These are phyloP conservation scores for Lepetodrilus schrolli DNA, from an alignment of 2,888 invertebrate genomes.

Conservation along the genomic window DNA sequence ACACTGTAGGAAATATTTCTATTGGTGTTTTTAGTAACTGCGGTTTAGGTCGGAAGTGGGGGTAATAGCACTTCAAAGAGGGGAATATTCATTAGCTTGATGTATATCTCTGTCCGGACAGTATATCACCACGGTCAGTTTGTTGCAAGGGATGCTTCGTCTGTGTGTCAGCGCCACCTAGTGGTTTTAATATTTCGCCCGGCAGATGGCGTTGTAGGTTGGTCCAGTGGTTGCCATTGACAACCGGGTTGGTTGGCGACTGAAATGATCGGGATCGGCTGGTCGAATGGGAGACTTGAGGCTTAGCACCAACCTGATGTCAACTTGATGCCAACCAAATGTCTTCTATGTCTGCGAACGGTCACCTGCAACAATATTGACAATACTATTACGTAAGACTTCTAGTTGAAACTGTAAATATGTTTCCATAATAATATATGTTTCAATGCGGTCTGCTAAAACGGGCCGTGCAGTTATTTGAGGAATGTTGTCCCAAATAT, in stretches of 20 bases:
- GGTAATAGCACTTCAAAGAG: neutral
- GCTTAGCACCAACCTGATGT: too few relatives aligned
- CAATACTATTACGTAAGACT: too few relatives aligned
- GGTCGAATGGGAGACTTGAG: neutral
- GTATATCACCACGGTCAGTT: too few relatives aligned
- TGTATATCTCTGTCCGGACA: too few relatives aligned
- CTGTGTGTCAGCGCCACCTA: neutral
- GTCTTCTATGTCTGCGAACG: neutral
- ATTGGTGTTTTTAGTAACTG: too few relatives aligned
- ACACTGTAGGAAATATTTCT: too few relatives aligned
- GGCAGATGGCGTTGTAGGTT: neutral
- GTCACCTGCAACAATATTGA: neutral
- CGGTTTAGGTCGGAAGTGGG: neutral
- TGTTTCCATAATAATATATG: neutral
- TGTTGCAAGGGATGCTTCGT: too few relatives aligned
- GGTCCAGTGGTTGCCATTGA: constrained; percentile 20
- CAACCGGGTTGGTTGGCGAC: neutral
- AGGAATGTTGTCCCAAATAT: too few relatives aligned
- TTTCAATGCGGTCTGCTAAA: too few relatives aligned
- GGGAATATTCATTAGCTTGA: neutral
- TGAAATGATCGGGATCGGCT: neutral
- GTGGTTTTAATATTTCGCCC: neutral
- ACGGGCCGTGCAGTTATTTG: too few relatives aligned
- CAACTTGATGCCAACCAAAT: neutral
- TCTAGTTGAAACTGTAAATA: too few relatives aligned